Percentiles rank a stretch among this genome's conserved stretches.
Evolutionary conservation across 2,113 vertebrate species (phyloP).

Genomic region (Noturus placidus): DNA sequence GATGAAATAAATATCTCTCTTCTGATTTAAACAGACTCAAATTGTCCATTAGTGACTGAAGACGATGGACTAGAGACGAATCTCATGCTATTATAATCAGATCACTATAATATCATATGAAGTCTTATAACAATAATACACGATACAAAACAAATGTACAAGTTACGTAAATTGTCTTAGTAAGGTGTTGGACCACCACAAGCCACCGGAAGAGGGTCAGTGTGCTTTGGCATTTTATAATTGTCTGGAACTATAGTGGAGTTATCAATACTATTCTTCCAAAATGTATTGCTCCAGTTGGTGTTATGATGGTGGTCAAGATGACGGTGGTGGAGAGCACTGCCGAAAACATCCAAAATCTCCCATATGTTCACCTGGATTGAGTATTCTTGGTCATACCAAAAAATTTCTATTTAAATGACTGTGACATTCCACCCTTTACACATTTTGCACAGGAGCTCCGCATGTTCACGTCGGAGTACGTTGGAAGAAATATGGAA

Average conservation of each 20-base stretch:
- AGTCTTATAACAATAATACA: neutral
- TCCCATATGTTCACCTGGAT: neutral
- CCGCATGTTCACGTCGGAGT: neutral
- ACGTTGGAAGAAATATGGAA: neutral
- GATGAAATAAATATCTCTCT: neutral
- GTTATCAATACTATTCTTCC: neutral
- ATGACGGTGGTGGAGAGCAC: neutral
- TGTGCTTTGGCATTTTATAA: neutral
- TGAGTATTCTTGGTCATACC: neutral
- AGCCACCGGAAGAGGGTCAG: neutral
- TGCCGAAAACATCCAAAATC: neutral
- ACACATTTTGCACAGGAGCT: neutral
- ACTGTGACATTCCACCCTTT: neutral
- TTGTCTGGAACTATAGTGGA: neutral
- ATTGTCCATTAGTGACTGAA: neutral
- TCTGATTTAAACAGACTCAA: neutral
- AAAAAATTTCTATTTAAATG: neutral
- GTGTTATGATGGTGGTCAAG: neutral
- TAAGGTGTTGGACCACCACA: neutral
- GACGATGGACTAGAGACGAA: neutral
- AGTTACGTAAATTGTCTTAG: neutral
- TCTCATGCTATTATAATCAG: neutral
- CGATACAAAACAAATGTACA: neutral
- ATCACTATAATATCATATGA: neutral
- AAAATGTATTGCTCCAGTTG: neutral